A percentile compares a stretch with the other conserved stretches of the same genome.
phyloP scores from a whole-genome alignment of 1,140 invertebrate species.

The Whitmania pigra region DNA sequence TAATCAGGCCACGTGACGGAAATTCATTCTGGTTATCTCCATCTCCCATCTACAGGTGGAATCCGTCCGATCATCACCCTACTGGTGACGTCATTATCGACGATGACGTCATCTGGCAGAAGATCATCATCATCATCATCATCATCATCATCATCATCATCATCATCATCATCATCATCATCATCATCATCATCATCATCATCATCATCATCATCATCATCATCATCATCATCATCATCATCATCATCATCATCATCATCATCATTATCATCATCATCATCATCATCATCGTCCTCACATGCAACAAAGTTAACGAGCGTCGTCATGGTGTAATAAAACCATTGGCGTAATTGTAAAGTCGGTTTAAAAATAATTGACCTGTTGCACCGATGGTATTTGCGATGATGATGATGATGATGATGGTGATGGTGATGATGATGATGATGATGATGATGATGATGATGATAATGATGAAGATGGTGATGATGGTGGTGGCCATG shows the following conservation, averaged over 20 bases:
- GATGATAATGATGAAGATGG: neutral
- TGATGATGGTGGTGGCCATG: neutral
- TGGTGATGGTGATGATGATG: conserved; percentile 18
- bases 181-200: conserved; percentile 15
- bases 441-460: conserved; percentile 19
- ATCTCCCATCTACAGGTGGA: too few species aligned
- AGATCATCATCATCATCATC: neutral
- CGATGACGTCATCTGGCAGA: neutral
- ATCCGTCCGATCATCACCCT: too few species aligned
- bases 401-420: conserved; percentile 19
- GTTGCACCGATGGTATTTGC: neutral
- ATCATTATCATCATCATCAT: conserved; percentile 19
- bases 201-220: conserved; percentile 20
- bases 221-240: conserved; percentile 17
- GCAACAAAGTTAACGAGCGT: neutral
- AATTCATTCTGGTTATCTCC: too few species aligned
- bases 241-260: conserved; percentile 19
- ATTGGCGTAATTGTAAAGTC: too few species aligned
- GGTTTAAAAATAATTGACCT: too few species aligned
- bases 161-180: conserved; percentile 15
- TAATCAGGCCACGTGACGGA: too few species aligned
- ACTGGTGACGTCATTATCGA: neutral
- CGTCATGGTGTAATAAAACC: too few species aligned
- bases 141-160: conserved; percentile 13
- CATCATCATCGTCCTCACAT: conserved; percentile 14